These are phyloP conservation scores for Salvelinus namaycush DNA, from an alignment of 2,113 vertebrate genomes.

Conservation along the genomic window DNA sequence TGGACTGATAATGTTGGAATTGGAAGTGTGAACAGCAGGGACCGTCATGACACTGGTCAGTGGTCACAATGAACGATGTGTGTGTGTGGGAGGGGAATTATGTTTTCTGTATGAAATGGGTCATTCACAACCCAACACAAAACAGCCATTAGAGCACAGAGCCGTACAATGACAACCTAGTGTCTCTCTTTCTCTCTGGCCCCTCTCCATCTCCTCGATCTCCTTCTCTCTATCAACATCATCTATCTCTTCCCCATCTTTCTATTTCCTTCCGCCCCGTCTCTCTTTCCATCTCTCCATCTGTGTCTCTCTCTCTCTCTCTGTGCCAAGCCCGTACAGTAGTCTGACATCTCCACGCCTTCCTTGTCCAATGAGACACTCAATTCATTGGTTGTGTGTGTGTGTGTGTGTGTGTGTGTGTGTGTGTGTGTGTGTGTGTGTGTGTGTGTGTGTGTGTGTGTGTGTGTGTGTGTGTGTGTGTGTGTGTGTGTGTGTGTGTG, in stretches of 20 bases:
- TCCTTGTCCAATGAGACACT: background rate
- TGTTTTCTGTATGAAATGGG: conserved; percentile 50
- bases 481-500: background rate
- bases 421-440: background rate
- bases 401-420: background rate
- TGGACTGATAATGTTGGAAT: background rate
- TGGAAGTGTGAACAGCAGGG: background rate
- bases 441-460: background rate
- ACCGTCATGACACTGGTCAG: background rate
- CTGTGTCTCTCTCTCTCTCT: no score
- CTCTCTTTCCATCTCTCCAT: no score
- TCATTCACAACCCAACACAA: conserved; percentile 45
- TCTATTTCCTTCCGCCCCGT: no score
- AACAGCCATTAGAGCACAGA: conserved; percentile 18
- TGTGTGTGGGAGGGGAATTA: conserved; percentile 9
- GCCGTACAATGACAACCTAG: conserved; percentile 12
- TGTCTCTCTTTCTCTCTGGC: background rate
- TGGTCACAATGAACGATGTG: background rate
- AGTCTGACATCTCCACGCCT: no score
- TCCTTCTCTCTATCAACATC: no score
- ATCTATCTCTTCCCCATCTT: no score
- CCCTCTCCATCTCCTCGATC: no score
- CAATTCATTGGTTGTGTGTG: background rate
- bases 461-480: background rate
- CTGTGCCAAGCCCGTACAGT: no score